Conservation (phyloP, 2,113 vertebrate genomes). For the Larimichthys polyactis region DNA sequence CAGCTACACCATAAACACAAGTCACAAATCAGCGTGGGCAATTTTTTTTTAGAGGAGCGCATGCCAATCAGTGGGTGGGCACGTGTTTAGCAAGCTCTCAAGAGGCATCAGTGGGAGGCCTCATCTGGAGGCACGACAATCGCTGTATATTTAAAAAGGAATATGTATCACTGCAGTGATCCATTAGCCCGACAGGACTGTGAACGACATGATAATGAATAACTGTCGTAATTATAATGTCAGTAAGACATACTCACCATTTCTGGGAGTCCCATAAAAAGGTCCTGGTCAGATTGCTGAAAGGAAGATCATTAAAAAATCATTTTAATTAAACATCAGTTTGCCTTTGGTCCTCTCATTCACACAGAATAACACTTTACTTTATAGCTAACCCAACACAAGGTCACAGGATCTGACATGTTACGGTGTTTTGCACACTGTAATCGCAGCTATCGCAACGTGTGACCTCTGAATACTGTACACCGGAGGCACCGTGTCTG, state of each 20-base stretch:
- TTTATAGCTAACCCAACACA: neutral
- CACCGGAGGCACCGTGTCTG: neutral
- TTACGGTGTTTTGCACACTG: neutral
- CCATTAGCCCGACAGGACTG: neutral
- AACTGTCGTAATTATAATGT: neutral
- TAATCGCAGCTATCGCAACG: neutral
- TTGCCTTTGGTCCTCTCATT: neutral
- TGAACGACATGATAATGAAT: neutral
- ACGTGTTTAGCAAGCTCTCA: constrained; percentile 35
- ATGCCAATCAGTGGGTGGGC: constrained; percentile 48
- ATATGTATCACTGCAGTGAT: constrained; percentile 8
- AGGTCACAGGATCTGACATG: neutral
- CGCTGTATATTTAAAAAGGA: constrained; percentile 22
- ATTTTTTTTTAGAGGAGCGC: constrained; percentile 9
- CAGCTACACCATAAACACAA: constrained; percentile 68
- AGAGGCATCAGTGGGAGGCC: constrained; percentile 51
- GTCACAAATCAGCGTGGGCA: constrained; percentile 62
- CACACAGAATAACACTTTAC: neutral
- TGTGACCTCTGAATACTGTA: neutral
- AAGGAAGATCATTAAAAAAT: neutral
- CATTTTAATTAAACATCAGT: too few relatives aligned
- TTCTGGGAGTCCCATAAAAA: constrained; percentile 76
- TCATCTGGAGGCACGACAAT: constrained; percentile 26
- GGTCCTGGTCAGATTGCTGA: constrained; percentile 79
- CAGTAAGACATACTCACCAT: constrained; percentile 71